Percentiles rank a stretch among this genome's conserved stretches.
phyloP scores from a whole-genome alignment of 2,888 invertebrate species.

The Plagodis dolabraria region DNA sequence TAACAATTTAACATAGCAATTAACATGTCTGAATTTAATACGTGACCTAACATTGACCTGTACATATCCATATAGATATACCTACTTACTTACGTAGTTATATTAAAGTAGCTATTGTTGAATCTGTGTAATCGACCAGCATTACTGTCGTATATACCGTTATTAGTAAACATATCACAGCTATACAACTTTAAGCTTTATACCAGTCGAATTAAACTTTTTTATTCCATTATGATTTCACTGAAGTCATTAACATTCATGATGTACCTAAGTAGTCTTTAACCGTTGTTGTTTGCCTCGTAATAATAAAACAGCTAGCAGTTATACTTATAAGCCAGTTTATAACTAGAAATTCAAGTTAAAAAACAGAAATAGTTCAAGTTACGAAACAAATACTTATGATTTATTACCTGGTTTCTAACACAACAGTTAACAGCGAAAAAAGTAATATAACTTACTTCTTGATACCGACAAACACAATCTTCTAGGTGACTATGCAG shows the following conservation, averaged over 20 bases:
- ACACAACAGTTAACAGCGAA: constrained; percentile 8
- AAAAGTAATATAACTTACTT: constrained; percentile 14
- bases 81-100: not conserved
- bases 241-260: constrained; percentile 27
- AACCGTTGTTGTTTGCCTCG: not conserved
- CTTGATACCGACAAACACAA: constrained; percentile 4
- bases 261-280: constrained; percentile 4
- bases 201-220: not conserved
- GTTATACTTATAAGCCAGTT: not conserved
- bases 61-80: not conserved
- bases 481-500: constrained; percentile 9
- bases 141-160: not conserved
- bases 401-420: not conserved
- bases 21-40: not conserved
- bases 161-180: not conserved
- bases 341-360: not conserved
- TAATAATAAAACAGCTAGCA: constrained; percentile 1
- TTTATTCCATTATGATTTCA: not conserved
- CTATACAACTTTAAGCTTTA: constrained; percentile 20
- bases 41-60: not conserved
- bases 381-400: constrained; percentile 2
- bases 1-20: not conserved
- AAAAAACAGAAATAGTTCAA: not conserved
- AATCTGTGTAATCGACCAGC: not conserved
- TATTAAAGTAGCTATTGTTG: not conserved